These are phyloP conservation scores for Xenopus borealis DNA, from an alignment of 2,113 vertebrate species.

Conservation along the genomic window DNA sequence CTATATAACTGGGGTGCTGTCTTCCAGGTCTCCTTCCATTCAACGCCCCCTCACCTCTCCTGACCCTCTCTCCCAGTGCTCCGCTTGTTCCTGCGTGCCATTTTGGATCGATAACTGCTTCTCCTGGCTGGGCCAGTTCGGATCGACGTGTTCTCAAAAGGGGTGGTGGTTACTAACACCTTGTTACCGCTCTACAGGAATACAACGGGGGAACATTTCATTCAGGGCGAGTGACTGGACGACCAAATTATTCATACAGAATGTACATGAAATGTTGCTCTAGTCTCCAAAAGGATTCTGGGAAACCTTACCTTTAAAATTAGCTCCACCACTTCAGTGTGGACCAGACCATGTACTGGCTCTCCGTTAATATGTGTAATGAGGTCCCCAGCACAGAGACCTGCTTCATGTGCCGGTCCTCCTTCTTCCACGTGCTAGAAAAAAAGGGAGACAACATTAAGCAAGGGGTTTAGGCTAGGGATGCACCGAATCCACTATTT, in stretches of 20 bases:
- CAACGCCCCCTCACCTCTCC: conserved; percentile 65
- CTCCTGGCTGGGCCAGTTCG: conserved; percentile 83
- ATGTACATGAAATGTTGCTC: not conserved
- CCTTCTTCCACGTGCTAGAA: conserved; percentile 85
- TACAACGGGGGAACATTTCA: not conserved
- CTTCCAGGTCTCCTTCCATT: no score
- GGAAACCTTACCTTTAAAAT: conserved; percentile 80
- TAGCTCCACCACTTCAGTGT: conserved; percentile 91
- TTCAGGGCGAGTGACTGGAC: no score
- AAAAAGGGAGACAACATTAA: no score
- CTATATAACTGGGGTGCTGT: no score
- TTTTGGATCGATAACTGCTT: conserved; percentile 85
- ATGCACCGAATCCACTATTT: no score
- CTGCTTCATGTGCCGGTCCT: conserved; percentile 85
- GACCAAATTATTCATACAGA: no score
- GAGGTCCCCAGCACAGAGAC: conserved; percentile 87
- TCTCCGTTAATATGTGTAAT: conserved; percentile 93
- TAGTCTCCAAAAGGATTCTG: no score
- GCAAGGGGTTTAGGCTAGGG: no score
- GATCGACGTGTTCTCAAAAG: conserved; percentile 92
- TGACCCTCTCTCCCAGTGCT: conserved; percentile 75
- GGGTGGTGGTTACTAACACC: conserved; percentile 86
- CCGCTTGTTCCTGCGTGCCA: conserved; percentile 83
- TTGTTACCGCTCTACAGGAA: conserved; percentile 80
- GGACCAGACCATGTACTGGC: conserved; percentile 87